Evolutionary conservation across 2,113 vertebrate species (phyloP).

Genomic region (Amphiprion ocellaris): DNA sequence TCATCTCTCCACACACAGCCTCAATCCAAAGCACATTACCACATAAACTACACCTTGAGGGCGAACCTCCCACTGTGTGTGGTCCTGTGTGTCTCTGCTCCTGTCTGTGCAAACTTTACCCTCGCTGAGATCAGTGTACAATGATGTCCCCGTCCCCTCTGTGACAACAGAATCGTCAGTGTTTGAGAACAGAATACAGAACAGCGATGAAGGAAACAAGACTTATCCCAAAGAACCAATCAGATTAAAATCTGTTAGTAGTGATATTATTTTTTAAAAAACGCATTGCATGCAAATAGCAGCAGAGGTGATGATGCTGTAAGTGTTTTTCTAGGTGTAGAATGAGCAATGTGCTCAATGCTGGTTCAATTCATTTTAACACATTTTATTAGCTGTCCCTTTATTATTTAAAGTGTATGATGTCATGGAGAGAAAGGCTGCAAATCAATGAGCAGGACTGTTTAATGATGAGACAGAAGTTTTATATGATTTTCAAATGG

Average conservation of each 20-base stretch:
- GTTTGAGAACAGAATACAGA: slow-evolving; percentile 35
- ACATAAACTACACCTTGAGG: slow-evolving; percentile 74
- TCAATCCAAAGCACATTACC: slow-evolving; percentile 76
- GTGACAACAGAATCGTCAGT: slow-evolving; percentile 29
- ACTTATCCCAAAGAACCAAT: slow-evolving; percentile 10
- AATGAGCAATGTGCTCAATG: neutral
- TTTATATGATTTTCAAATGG: too few relatives aligned
- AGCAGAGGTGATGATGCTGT: neutral
- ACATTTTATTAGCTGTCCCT: neutral
- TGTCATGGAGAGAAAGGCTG: neutral
- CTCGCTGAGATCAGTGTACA: slow-evolving; percentile 33
- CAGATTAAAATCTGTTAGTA: slow-evolving; percentile 13
- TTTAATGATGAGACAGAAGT: too few relatives aligned
- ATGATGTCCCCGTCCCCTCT: slow-evolving; percentile 18
- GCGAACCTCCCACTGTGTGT: slow-evolving; percentile 49
- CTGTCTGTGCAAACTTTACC: slow-evolving; percentile 46
- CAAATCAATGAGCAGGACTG: neutral
- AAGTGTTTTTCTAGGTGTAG: neutral
- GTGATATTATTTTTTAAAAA: neutral
- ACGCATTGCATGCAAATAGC: neutral
- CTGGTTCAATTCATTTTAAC: slow-evolving; percentile 16
- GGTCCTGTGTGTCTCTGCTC: slow-evolving; percentile 21
- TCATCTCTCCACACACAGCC: slow-evolving; percentile 75
- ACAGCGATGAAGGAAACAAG: slow-evolving; percentile 23
- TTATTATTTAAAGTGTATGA: neutral